Base-by-base conservation (phyloP, 2,888 invertebrate genomes). In the Imbricaverruca yamaguchii region DNA sequence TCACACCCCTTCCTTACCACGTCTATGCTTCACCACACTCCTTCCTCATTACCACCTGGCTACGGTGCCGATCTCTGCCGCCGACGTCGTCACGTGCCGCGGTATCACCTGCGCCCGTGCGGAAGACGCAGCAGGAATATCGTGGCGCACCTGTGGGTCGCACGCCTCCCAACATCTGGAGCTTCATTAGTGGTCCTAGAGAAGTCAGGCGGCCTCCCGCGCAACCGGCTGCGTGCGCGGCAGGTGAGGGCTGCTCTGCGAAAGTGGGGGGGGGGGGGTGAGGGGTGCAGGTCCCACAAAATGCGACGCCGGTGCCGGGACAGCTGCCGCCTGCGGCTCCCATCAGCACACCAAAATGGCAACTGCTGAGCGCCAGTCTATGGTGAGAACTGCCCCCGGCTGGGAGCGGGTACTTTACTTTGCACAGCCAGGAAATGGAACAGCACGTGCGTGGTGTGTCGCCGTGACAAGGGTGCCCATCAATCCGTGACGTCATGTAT, bases 161-260 rank as follows among this genome's bases (percentile, higher is more conserved):
- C 12, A 10, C 12, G 23, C 65, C 65, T 23, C 25, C 69, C 69
- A 10, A 39, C 69, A 25, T 23, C 69, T 69, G 69, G 25, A 15
- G 25, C 39, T 15, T 69, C 69, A 69, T 69, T 69, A 69, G 69
- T 39, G 69, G 39, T 15, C 15, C 39, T 18, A 4, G 39, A 61
- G 39, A 23, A 25, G 69, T 69, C 69, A 69, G 69, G 39, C 39
- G 69, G 69, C 39, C 39, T 69, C 61, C 69, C 25, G 39, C 39
- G 69, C 15, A 15, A 6, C 69, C 69, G 25, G 12, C 39, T 39
- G 69, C 69, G 39, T 25, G 39, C 7, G 13, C 39, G 15, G 69
- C 69, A 69, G 69, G 69, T 69, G 69, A 69, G 69, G 23, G 69
- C 69, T 25, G 25, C 25, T n/a, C n/a, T 15, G 63, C 63, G 18